phyloP scores from a whole-genome alignment of 2,113 vertebrate species.

The Hucho hucho region DNA sequence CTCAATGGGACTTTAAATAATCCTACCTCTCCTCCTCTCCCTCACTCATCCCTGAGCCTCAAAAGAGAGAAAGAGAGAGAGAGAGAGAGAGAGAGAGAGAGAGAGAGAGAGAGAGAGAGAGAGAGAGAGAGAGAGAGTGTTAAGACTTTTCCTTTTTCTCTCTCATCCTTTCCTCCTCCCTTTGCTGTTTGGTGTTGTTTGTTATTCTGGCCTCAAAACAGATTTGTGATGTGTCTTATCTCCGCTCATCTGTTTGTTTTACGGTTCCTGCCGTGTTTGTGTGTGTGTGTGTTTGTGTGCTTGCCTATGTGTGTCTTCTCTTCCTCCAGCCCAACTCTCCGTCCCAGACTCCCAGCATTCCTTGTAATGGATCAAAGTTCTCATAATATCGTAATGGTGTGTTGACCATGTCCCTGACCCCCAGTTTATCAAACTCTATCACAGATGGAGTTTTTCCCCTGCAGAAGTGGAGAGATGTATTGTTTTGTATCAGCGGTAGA shows the following conservation, averaged over 20 bases:
- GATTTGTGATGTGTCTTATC: constrained; percentile 55
- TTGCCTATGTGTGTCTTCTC: background rate
- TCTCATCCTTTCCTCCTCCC: background rate
- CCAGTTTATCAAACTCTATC: constrained; percentile 52
- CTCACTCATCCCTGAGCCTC: too few species aligned
- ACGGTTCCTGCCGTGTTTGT: constrained; percentile 34
- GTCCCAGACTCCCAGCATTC: constrained; percentile 11
- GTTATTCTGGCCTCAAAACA: constrained; percentile 33
- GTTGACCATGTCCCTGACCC: constrained; percentile 46
- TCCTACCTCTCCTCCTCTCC: too few species aligned
- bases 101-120: too few species aligned
- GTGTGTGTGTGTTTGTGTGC: too few species aligned
- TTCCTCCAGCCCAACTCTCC: background rate
- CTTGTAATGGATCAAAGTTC: constrained; percentile 43
- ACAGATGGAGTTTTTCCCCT: constrained; percentile 24
- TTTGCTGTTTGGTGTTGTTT: background rate
- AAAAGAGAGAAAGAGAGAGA: too few species aligned
- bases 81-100: too few species aligned
- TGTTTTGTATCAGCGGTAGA: constrained; percentile 46
- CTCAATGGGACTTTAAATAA: too few species aligned
- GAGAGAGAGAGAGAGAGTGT: too few species aligned
- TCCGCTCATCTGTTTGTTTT: constrained; percentile 49
- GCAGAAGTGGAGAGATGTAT: constrained; percentile 51
- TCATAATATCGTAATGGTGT: constrained; percentile 48
- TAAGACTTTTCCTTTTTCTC: too few species aligned